These are phyloP conservation scores for Rhegmatorhina hoffmannsi DNA, from an alignment of 2,113 vertebrate species.

Conservation along the genomic window DNA sequence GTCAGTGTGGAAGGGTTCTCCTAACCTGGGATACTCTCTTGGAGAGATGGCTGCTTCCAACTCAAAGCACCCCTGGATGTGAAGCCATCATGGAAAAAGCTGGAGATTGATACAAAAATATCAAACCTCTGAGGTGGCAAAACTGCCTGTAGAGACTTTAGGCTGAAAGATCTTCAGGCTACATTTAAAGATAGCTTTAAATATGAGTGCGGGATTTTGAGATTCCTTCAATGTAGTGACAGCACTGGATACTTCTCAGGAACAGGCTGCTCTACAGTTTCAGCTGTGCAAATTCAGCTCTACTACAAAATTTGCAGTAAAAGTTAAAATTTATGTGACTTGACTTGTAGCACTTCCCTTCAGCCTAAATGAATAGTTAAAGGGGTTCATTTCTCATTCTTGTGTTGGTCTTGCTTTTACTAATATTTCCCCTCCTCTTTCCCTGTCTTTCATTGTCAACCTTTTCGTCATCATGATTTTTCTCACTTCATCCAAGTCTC, in stretches of 20 bases:
- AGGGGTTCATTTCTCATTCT: not conserved
- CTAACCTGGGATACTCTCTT: not conserved
- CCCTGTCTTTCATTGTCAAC: not conserved
- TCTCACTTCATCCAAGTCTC: not conserved
- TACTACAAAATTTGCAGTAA: not conserved
- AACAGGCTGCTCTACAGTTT: not conserved
- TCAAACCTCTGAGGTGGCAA: not conserved
- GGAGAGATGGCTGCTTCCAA: not conserved
- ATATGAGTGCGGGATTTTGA: not conserved
- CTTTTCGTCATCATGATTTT: not conserved
- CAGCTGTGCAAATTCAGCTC: not conserved
- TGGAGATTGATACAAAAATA: not conserved
- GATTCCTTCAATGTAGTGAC: not conserved
- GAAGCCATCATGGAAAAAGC: not conserved
- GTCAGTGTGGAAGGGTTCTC: not conserved
- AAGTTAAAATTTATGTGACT: not conserved
- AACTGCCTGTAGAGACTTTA: not conserved
- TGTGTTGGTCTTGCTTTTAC: not conserved
- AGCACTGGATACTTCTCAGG: not conserved
- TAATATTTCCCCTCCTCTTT: not conserved
- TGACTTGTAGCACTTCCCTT: not conserved
- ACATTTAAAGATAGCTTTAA: not conserved
- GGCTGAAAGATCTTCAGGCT: not conserved
- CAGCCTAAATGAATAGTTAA: not conserved
- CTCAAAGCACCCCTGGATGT: not conserved